Base-by-base conservation (phyloP, 2,113 vertebrate genomes). In the Python bivittatus region DNA sequence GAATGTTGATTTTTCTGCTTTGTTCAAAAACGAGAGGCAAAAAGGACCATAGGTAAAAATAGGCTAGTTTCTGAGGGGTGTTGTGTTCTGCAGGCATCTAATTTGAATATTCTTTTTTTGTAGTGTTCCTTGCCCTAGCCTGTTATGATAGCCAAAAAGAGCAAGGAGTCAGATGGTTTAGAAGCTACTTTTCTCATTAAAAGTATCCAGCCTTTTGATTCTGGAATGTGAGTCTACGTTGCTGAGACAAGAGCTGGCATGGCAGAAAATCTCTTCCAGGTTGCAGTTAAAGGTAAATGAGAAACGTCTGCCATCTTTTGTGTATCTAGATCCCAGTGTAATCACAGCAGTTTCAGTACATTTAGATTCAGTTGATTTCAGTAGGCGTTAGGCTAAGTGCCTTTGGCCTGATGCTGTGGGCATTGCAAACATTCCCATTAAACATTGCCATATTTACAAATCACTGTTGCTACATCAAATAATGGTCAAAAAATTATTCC, bases 281-380 rank as follows among this genome's bases (percentile, higher is more conserved):
- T 99, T 92, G 97, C 95, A 83, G 98, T 99, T 89, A 99, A 98
- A 98, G 98, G 98, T 98, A 97, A 96, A 95, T 22, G 17, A 11
- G 0, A 79, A 89, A 60, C 0, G 20, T 29, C 20, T 60, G 22
- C 84, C 12, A 83, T 91, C 5, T 60, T 54, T 10, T 44, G 20
- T 1, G 54, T 1, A 48, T 17, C n/a, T 20, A 22, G 44, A n/a
- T 91, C 13, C 27, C 15, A 42, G 4, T 22, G 1, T 60, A 84
- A 33, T n/a, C 42, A 60, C 10, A 23, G 8, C 42, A 33, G 44
- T 4, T 22, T 58, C 29, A 48, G 89, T 42, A 33, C 56, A 20
- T 94, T 38, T 86, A 2, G 17, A 84, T 48, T 5, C 20, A n/a
- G 20, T 17, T 85, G 42, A 61, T 33, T n/a, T 84, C 27, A 60